phyloP scores from a whole-genome alignment of 2,113 vertebrate genomes.

The Notothenia coriiceps region DNA sequence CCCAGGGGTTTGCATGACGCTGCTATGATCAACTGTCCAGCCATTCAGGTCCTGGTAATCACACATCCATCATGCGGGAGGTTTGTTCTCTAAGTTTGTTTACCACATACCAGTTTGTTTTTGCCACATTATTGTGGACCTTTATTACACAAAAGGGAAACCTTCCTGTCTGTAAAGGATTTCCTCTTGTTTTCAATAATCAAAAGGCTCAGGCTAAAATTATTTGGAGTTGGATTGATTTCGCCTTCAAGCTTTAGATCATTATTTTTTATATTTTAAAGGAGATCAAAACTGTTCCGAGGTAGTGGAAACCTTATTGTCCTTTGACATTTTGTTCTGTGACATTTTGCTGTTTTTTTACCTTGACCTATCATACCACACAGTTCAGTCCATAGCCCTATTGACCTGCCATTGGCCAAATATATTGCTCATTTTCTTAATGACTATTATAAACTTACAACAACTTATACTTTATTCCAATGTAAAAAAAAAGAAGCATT shows the following conservation, averaged over 20 bases:
- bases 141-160: conserved; percentile 79
- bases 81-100: conserved; percentile 76
- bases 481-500: not conserved
- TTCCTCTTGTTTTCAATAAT: conserved; percentile 82
- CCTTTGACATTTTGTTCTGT: not conserved
- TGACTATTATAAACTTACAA: conserved; percentile 2
- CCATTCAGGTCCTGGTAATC: conserved; percentile 37
- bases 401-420: conserved; percentile 15
- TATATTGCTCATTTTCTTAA: not conserved
- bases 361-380: not conserved
- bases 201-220: conserved; percentile 61
- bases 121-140: conserved; percentile 71
- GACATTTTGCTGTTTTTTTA: conserved; percentile 1
- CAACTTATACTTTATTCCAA: no score
- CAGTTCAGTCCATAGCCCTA: not conserved
- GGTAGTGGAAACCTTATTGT: not conserved
- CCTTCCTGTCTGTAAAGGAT: conserved; percentile 79
- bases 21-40: conserved; percentile 61
- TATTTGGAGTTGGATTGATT: conserved; percentile 35
- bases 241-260: conserved; percentile 12
- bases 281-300: not conserved
- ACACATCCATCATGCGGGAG: conserved; percentile 51
- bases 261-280: not conserved
- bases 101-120: conserved; percentile 76
- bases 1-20: conserved; percentile 55